Evolutionary conservation across 2,797 vertebrate species (phyloP), one percentile per base, ranked within the genome.

Genomic region (Fratercula arctica): DNA sequence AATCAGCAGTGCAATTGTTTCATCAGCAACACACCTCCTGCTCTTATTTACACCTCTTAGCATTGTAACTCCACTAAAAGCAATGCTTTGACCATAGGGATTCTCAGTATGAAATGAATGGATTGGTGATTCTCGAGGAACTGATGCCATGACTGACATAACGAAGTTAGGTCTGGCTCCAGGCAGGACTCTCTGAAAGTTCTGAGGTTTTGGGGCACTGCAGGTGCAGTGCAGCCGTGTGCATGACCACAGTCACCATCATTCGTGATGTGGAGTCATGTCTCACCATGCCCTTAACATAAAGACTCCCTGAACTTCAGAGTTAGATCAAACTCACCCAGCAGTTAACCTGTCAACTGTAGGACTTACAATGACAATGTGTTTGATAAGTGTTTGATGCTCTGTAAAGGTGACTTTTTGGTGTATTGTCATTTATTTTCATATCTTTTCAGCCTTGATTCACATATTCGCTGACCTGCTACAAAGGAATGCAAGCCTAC

Each of bases 181-280:
- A 57, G 54, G 20, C 45, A 59, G 59, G 17, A 7, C 3, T 60
- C 7, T 35, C 53, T 31, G 39, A 75, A 53, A 46, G 11, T 74
- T 16, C 13, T 1, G 5, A 20, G 35, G 28, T 45, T 81, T 81
- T 33, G 20, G 43, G 24, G 23, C 18, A 25, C 46, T 51, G 41
- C 1, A 2, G 35, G 13, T 61, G 24, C 41, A 13, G 13, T 35
- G 25, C 18, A 68, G 33, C 29, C 46, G 8, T 28, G 16, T 39
- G 23, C 45, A 28, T 24, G 45, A 60, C 29, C 46, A 31, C 24
- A 39, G 14, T 33, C 18, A 20, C 16, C 15, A 4, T 48, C 35
- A 24, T 33, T 53, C 1, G 0, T 37, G 25, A 60, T 0, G 3
- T 18, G 25, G 35, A 70, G 37, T 72, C 26, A 6, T 29, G 43